These are phyloP conservation scores for Maconellicoccus hirsutus DNA, from an alignment of 1,140 invertebrate genomes.

Conservation along the genomic window DNA sequence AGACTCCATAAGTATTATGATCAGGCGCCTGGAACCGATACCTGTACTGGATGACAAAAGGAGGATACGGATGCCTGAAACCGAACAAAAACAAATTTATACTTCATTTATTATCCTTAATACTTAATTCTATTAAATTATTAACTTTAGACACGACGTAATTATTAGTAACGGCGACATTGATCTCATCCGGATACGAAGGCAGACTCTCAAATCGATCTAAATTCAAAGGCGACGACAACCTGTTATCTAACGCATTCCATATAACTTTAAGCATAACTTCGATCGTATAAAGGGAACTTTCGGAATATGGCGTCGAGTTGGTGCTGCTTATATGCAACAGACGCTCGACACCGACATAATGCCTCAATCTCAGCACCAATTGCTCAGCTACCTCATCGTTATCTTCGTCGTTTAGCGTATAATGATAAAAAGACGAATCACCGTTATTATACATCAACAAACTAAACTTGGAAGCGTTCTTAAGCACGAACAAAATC, in stretches of 20 bases:
- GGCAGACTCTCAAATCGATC: neutral
- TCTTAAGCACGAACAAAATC: neutral
- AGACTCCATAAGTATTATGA: slow-evolving; percentile 86
- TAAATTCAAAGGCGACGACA: neutral
- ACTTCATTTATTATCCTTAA: neutral
- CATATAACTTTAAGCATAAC: neutral
- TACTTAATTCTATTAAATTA: neutral
- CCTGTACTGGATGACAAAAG: slow-evolving; percentile 77
- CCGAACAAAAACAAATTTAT: slow-evolving; percentile 25
- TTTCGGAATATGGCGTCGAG: neutral
- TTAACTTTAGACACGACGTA: neutral
- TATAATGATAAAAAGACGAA: neutral
- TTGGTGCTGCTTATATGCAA: neutral
- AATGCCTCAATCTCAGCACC: neutral
- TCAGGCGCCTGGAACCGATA: slow-evolving; percentile 89
- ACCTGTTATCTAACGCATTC: neutral
- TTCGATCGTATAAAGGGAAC: neutral
- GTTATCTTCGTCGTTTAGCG: neutral
- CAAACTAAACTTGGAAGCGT: neutral
- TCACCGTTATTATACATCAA: neutral
- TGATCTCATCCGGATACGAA: neutral
- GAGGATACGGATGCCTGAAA: slow-evolving; percentile 78
- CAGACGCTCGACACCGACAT: neutral
- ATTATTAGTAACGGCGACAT: slow-evolving; percentile 4
- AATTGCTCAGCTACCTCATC: neutral